Percentiles rank a stretch among this genome's conserved stretches.
Conservation (phyloP, 2,113 vertebrate species). For the Dinomys branickii region DNA sequence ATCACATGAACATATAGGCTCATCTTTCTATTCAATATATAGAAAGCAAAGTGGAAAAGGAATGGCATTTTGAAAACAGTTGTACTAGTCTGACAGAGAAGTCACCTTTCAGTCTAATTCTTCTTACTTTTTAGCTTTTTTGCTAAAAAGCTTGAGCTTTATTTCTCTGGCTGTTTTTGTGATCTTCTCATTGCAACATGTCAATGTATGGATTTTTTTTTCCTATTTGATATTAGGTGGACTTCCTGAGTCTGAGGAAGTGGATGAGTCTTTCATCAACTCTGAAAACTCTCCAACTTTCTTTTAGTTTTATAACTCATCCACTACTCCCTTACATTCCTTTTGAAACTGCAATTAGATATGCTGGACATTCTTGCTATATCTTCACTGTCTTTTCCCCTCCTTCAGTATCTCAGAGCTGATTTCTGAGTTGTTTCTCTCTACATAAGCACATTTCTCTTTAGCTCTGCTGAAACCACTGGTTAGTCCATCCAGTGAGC, state of each 20-base stretch:
- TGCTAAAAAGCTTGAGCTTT: too few species aligned
- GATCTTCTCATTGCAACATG: not conserved
- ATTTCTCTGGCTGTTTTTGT: not conserved
- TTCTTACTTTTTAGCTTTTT: not conserved
- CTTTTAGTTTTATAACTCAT: not conserved
- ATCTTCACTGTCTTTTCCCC: not conserved
- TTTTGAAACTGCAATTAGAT: not conserved
- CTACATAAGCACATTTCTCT: not conserved
- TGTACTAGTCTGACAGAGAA: not conserved
- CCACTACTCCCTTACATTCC: not conserved
- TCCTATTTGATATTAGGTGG: not conserved
- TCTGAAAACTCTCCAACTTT: not conserved
- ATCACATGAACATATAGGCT: not conserved
- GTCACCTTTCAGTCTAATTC: slow-evolving; percentile 12
- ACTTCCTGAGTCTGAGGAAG: not conserved
- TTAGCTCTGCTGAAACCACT: not conserved
- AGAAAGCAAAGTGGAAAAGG: not conserved
- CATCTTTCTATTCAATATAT: not conserved
- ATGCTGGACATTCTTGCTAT: not conserved
- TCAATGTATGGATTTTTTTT: not conserved
- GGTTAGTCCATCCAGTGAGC: not conserved
- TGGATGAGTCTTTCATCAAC: not conserved
- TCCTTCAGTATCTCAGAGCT: not conserved
- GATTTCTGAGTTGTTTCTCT: not conserved
- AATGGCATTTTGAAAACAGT: not conserved